A percentile compares a stretch with the other conserved stretches of the same genome.
phyloP scores from a whole-genome alignment of 2,888 invertebrate species.

The Microctonus brassicae region DNA sequence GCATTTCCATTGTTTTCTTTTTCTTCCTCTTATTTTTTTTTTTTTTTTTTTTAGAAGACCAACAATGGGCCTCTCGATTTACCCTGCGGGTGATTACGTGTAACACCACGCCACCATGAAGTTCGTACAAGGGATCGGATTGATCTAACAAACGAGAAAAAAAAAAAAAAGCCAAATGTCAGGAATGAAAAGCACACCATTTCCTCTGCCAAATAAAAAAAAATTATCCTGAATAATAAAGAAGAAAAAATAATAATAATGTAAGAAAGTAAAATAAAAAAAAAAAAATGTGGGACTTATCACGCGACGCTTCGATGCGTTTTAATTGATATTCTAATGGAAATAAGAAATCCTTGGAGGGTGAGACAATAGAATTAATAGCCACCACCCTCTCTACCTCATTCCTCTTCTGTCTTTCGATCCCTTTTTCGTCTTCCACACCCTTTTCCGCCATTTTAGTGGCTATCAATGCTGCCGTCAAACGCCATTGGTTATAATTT shows the following conservation, averaged over 20 bases:
- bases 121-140: not conserved
- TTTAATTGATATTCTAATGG: conserved; percentile 69
- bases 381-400: conserved; percentile 26
- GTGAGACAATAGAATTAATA: conserved; percentile 33
- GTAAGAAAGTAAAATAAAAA: conserved; percentile 34
- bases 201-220: not conserved
- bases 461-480: conserved; percentile 66
- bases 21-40: not conserved
- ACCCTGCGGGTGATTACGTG: conserved; percentile 47
- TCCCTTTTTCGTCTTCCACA: conserved; percentile 26
- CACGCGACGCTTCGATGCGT: conserved; percentile 22
- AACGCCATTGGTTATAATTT: conserved; percentile 69
- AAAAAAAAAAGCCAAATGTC: not conserved
- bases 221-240: not conserved
- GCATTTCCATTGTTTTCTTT: too few relatives aligned
- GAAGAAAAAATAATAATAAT: not conserved
- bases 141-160: not conserved
- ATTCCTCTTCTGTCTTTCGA: not conserved
- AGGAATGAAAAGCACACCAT: not conserved
- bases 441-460: conserved; percentile 27
- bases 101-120: conserved; percentile 34
- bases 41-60: conserved; percentile 43
- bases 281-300: conserved; percentile 24
- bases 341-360: conserved; percentile 66
- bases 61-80: conserved; percentile 51